These are phyloP conservation scores for Tribolium freemani DNA, from an alignment of 2,888 invertebrate species.

Conservation along the genomic window DNA sequence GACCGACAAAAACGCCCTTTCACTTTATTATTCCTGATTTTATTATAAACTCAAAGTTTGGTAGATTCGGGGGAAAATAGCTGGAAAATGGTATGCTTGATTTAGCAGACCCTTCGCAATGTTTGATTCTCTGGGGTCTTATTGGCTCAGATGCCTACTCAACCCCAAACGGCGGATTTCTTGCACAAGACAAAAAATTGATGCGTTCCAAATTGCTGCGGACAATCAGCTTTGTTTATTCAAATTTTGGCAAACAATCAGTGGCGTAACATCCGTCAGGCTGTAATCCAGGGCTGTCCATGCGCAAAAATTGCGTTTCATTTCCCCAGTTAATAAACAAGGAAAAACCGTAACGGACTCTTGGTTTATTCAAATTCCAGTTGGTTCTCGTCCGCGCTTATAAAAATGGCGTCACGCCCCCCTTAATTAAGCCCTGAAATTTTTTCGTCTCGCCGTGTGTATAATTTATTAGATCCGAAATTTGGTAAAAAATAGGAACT, in stretches of 20 bases:
- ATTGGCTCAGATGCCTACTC: background rate
- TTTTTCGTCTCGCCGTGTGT: slow-evolving; percentile 12
- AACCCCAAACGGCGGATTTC: too few species aligned
- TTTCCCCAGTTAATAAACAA: too few species aligned
- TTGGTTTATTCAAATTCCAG: background rate
- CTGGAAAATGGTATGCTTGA: background rate
- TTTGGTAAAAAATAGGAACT: slow-evolving; percentile 47
- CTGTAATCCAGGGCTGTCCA: too few species aligned
- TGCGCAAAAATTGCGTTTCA: too few species aligned
- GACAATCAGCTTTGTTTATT: too few species aligned
- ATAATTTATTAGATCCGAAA: slow-evolving; percentile 33
- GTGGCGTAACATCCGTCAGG: too few species aligned
- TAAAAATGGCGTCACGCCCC: background rate
- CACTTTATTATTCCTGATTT: background rate
- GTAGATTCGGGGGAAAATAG: background rate
- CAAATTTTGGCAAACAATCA: too few species aligned
- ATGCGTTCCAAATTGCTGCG: too few species aligned
- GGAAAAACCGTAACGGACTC: background rate
- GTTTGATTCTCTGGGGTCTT: background rate
- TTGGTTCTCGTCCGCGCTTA: background rate
- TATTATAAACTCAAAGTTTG: background rate
- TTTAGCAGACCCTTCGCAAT: background rate
- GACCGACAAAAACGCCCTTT: background rate
- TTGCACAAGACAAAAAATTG: too few species aligned
- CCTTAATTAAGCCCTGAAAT: background rate